Percentiles rank a stretch among this genome's conserved stretches.
These are phyloP conservation scores for Chromobotia macracanthus DNA, from an alignment of 2,797 vertebrate genomes.

Conservation along the genomic window DNA sequence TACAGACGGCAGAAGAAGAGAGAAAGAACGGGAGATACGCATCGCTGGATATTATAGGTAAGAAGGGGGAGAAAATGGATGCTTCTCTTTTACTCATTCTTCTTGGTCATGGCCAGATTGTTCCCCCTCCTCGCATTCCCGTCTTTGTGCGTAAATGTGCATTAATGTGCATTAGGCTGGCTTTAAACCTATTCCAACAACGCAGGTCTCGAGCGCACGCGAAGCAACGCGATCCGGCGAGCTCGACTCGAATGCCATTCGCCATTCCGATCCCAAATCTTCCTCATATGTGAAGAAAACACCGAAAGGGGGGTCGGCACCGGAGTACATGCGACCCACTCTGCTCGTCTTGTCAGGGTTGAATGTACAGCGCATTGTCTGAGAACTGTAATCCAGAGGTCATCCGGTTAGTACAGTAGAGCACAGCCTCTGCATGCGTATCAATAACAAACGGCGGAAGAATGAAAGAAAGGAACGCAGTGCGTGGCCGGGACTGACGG, in stretches of 20 bases:
- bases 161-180: slow-evolving; percentile 65
- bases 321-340: slow-evolving; percentile 36
- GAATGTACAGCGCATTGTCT: slow-evolving; percentile 61
- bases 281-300: slow-evolving; percentile 64
- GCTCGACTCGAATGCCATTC: slow-evolving; percentile 71
- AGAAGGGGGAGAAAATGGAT: slow-evolving; percentile 76
- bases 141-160: slow-evolving; percentile 73
- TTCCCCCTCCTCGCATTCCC: slow-evolving; percentile 62
- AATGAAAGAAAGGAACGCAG: slow-evolving; percentile 72
- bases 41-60: slow-evolving; percentile 83
- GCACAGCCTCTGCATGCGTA: slow-evolving; percentile 73
- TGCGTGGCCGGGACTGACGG: slow-evolving; percentile 71
- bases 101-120: slow-evolving; percentile 70
- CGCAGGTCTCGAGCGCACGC: slow-evolving; percentile 68
- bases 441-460: slow-evolving; percentile 73
- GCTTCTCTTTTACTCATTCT: slow-evolving; percentile 67
- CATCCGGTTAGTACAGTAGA: slow-evolving; percentile 59
- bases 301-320: slow-evolving; percentile 44
- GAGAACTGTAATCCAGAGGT: slow-evolving; percentile 60
- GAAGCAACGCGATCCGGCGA: slow-evolving; percentile 61
- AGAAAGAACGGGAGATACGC: slow-evolving; percentile 73
- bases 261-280: slow-evolving; percentile 72
- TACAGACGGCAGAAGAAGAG: slow-evolving; percentile 66
- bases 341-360: slow-evolving; percentile 36
- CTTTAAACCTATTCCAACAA: slow-evolving; percentile 67